Evolutionary conservation across 2,113 vertebrate genomes (phyloP).

Genomic region (Taxidea taxus): DNA sequence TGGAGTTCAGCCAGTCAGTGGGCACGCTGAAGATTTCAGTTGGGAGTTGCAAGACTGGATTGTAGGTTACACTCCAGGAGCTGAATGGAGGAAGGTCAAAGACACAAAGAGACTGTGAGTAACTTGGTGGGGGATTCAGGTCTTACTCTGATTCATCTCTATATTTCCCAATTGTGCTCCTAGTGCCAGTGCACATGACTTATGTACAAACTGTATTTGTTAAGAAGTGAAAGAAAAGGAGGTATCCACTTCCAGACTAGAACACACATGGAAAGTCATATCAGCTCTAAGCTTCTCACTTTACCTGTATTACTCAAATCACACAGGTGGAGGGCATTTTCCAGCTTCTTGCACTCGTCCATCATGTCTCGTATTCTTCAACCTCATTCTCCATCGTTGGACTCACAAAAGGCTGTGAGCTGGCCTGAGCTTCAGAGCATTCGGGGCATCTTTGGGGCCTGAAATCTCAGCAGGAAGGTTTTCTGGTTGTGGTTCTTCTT

Average conservation of each 20-base stretch:
- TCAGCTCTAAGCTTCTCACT: neutral
- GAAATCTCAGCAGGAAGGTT: neutral
- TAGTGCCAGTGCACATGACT: neutral
- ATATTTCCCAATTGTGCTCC: neutral
- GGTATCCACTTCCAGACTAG: neutral
- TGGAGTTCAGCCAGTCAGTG: neutral
- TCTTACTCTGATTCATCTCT: neutral
- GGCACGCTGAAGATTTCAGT: neutral
- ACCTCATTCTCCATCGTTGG: neutral
- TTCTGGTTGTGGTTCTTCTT: neutral
- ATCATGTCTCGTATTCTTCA: conserved; percentile 65
- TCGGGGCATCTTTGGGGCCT: neutral
- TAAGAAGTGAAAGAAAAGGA: neutral
- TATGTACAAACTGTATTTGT: neutral
- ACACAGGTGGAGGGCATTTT: conserved; percentile 72
- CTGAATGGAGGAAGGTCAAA: neutral
- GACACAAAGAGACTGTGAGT: neutral
- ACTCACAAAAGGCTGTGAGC: neutral
- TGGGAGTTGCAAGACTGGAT: neutral
- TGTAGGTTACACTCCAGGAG: neutral
- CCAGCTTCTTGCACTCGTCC: conserved; percentile 76
- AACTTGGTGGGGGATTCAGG: neutral
- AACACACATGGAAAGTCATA: neutral
- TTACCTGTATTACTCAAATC: conserved; percentile 77
- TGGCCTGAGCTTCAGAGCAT: neutral